Conservation (phyloP, 2,797 vertebrate genomes). For the Eulemur albifrons region DNA sequence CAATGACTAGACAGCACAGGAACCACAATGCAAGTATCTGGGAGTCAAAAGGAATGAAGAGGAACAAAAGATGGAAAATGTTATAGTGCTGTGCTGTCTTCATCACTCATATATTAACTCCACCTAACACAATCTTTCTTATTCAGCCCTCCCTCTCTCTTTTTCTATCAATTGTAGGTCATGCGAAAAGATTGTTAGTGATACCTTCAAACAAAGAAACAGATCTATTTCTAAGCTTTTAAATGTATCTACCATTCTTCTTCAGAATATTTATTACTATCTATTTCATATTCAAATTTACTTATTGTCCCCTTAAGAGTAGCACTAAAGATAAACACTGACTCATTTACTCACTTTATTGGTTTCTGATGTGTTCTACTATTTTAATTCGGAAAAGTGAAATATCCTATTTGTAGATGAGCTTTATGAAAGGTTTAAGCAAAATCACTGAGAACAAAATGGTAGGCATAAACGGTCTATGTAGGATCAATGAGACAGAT, state of each 20-base stretch:
- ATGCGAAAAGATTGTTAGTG: background rate
- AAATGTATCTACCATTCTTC: background rate
- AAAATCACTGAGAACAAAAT: conserved; percentile 25
- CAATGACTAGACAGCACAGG: background rate
- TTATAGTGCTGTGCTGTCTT: background rate
- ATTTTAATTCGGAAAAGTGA: background rate
- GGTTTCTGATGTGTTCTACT: background rate
- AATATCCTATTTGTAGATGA: background rate
- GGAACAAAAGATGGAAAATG: background rate
- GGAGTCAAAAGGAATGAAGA: background rate
- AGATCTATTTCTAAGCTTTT: background rate
- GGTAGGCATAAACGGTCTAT: background rate
- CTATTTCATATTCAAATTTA: background rate
- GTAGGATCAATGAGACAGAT: background rate
- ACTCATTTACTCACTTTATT: background rate
- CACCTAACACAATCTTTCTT: background rate
- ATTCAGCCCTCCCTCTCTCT: background rate
- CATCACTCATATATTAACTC: background rate
- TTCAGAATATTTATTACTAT: conserved; percentile 4
- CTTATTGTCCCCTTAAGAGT: background rate
- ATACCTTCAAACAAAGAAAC: conserved; percentile 1
- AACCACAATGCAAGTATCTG: background rate
- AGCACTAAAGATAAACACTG: background rate
- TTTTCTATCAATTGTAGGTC: background rate
- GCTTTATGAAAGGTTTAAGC: background rate